phyloP scores from a whole-genome alignment of 2,113 vertebrate genomes.

The Oreotrochilus melanogaster region DNA sequence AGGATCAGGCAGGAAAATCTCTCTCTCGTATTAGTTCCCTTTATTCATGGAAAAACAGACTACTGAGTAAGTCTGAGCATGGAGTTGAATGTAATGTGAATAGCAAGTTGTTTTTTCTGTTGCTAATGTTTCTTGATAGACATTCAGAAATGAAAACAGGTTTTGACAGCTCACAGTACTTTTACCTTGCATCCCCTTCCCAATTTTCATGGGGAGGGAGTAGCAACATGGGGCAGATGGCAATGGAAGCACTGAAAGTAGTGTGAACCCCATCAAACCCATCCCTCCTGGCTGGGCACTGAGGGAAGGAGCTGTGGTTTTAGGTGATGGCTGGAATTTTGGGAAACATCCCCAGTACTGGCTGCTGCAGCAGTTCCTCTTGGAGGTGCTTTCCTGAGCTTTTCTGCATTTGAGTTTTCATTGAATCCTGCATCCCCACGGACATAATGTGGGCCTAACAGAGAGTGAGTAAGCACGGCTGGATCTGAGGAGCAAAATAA shows the following conservation, averaged over 20 bases:
- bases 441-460: neutral
- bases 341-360: neutral
- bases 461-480: neutral
- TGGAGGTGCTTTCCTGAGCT: neutral
- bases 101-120: slow-evolving; percentile 13
- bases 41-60: neutral
- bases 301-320: neutral
- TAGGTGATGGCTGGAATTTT: neutral
- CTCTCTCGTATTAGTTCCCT: neutral
- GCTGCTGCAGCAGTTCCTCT: neutral
- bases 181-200: neutral
- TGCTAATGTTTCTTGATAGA: neutral
- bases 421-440: neutral
- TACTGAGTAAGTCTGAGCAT: slow-evolving; percentile 11
- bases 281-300: neutral
- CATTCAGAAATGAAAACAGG: neutral
- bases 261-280: neutral
- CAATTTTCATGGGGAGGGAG: neutral
- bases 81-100: neutral
- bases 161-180: neutral
- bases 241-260: neutral
- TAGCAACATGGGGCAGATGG: neutral
- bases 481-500: neutral
- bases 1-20: neutral
- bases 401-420: neutral